Conservation (phyloP, 2,797 vertebrate genomes). For the Allobates femoralis region DNA sequence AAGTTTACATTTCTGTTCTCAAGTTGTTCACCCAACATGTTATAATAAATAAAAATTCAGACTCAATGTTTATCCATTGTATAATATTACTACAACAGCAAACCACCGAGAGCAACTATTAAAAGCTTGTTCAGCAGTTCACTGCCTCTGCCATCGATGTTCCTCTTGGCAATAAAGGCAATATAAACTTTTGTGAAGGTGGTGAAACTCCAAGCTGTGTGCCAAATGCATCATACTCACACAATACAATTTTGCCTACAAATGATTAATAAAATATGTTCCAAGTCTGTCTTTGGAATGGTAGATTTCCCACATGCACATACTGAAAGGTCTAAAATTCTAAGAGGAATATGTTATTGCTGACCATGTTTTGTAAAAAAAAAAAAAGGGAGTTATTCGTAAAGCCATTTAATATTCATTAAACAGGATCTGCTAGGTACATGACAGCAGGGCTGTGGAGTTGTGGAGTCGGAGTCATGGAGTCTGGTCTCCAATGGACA, state of each 20-base stretch:
- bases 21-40: conserved; percentile 39
- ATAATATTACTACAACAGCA: conserved; percentile 38
- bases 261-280: conserved; percentile 46
- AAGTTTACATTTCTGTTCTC: conserved; percentile 47
- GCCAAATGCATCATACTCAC: conserved; percentile 52
- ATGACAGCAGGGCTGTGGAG: no score
- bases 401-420: conserved; percentile 1
- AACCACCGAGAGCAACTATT: conserved; percentile 41
- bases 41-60: conserved; percentile 42
- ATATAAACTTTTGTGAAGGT: conserved; percentile 31
- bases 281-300: conserved; percentile 12
- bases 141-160: conserved; percentile 26
- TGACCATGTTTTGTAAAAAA: background rate
- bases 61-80: conserved; percentile 42
- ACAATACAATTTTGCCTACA: conserved; percentile 51
- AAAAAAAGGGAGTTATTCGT: background rate
- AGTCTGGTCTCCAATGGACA: no score
- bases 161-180: conserved; percentile 44
- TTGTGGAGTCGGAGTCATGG: no score
- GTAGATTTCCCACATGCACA: conserved; percentile 6
- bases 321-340: conserved; percentile 11
- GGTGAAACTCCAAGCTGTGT: conserved; percentile 20
- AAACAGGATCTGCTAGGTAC: background rate
- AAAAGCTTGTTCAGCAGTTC: conserved; percentile 43
- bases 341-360: conserved; percentile 21